Evolutionary conservation across 2,888 invertebrate species (phyloP).

Genomic region (Hypomecis punctinalis): DNA sequence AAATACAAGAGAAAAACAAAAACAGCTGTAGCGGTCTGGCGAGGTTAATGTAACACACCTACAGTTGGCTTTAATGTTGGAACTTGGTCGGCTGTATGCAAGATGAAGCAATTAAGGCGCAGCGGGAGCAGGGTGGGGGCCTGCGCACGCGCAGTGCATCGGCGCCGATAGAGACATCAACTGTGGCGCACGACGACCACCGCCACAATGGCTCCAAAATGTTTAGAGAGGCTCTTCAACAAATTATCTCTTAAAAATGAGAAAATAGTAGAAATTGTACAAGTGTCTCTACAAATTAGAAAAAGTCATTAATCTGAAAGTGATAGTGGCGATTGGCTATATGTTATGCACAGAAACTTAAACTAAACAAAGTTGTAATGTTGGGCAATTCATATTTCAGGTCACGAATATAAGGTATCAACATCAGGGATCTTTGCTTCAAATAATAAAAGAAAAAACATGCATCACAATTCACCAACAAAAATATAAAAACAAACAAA

Average conservation of each 20-base stretch:
- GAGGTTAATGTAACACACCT: slow-evolving; percentile 66
- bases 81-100: slow-evolving; percentile 74
- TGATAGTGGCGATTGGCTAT: no score
- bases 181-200: slow-evolving; percentile 58
- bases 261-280: no score
- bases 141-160: slow-evolving; percentile 73
- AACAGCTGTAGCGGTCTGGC: slow-evolving; percentile 63
- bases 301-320: no score
- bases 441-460: slow-evolving; percentile 17
- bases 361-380: no score
- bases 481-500: slow-evolving; percentile 62
- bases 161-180: slow-evolving; percentile 83
- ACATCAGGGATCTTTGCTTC: not conserved
- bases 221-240: slow-evolving; percentile 30
- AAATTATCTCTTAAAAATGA: slow-evolving; percentile 1
- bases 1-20: slow-evolving; percentile 50
- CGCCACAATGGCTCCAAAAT: slow-evolving; percentile 32
- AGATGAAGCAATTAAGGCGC: slow-evolving; percentile 84
- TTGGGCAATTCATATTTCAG: no score
- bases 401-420: not conserved
- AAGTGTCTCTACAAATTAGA: no score
- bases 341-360: no score
- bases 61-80: slow-evolving; percentile 66
- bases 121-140: slow-evolving; percentile 65
- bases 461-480: slow-evolving; percentile 7